Evolutionary conservation across 2,888 invertebrate genomes (phyloP).

Genomic region (Cerastoderma edule): DNA sequence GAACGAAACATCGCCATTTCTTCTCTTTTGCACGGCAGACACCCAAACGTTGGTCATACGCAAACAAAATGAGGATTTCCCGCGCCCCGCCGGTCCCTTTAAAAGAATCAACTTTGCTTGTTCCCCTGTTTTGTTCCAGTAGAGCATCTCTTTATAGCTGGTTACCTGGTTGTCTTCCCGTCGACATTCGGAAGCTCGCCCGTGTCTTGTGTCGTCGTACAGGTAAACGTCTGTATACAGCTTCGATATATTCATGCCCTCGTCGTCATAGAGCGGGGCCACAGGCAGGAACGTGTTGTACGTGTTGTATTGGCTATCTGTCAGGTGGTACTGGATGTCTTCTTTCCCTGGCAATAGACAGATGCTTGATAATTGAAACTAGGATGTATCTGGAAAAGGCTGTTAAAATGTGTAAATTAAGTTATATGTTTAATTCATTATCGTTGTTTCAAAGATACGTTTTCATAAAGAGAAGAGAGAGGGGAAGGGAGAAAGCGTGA

Average conservation of each 20-base stretch:
- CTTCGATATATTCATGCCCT: conserved; percentile 2
- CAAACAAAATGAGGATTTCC: conserved; percentile 30
- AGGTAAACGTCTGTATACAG: conserved; percentile 16
- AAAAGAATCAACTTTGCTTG: conserved; percentile 3
- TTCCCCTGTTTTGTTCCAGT: conserved; percentile 6
- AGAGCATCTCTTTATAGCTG: conserved; percentile 2
- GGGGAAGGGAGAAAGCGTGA: too few species aligned
- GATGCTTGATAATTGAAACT: too few species aligned
- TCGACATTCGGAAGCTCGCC: background rate
- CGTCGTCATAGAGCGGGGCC: conserved; percentile 14
- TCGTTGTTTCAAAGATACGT: too few species aligned
- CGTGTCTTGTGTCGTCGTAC: conserved; percentile 1
- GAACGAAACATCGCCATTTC: background rate
- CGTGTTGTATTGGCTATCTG: background rate
- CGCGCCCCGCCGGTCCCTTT: conserved; percentile 31
- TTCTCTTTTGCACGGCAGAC: conserved; percentile 13
- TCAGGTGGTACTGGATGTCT: conserved; percentile 16
- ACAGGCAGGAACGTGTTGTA: background rate
- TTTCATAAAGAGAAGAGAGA: too few species aligned
- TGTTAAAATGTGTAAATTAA: too few species aligned
- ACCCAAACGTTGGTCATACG: conserved; percentile 26
- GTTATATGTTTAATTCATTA: too few species aligned
- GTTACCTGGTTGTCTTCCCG: background rate
- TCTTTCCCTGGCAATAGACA: conserved; percentile 21
- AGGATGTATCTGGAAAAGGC: too few species aligned